Conservation (phyloP, 2,888 invertebrate species). For the Hirudinaria manillensis region DNA sequence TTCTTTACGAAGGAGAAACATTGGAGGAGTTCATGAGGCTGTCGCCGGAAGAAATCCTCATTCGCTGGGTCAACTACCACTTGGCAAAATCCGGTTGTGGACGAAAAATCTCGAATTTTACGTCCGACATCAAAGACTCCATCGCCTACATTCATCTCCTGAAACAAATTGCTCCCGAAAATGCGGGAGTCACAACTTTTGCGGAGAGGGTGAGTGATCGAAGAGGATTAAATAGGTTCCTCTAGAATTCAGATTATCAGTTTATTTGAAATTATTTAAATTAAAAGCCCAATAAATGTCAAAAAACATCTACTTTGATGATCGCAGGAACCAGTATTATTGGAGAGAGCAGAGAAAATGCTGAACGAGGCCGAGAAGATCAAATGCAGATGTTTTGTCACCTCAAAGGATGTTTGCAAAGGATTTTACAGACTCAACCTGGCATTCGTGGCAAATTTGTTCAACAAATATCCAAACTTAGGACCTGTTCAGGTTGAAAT, state of each 20-base stretch:
- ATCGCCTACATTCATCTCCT: slow-evolving; percentile 89
- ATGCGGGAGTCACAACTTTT: slow-evolving; percentile 74
- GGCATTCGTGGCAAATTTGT: slow-evolving; percentile 97
- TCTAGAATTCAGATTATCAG: neutral
- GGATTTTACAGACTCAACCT: slow-evolving; percentile 95
- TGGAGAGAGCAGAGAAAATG: slow-evolving; percentile 81
- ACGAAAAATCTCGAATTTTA: slow-evolving; percentile 79
- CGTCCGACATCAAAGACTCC: slow-evolving; percentile 87
- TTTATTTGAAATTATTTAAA: neutral
- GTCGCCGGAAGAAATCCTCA: slow-evolving; percentile 79
- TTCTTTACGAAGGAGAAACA: slow-evolving; percentile 73
- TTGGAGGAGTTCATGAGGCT: slow-evolving; percentile 89
- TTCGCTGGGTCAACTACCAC: slow-evolving; percentile 99
- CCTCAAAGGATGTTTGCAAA: slow-evolving; percentile 86
- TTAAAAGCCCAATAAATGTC: neutral
- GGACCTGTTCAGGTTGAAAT: slow-evolving; percentile 68
- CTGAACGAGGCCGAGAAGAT: slow-evolving; percentile 91
- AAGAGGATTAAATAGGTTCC: neutral
- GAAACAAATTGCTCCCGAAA: slow-evolving; percentile 86
- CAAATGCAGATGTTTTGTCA: slow-evolving; percentile 89
- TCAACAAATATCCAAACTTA: slow-evolving; percentile 93
- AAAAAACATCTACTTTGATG: neutral
- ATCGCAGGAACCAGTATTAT: slow-evolving; percentile 44
- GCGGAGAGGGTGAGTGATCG: slow-evolving; percentile 67
- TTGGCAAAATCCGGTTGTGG: slow-evolving; percentile 57